Conservation (phyloP, 2,113 vertebrate species). For the Bucco capensis region DNA sequence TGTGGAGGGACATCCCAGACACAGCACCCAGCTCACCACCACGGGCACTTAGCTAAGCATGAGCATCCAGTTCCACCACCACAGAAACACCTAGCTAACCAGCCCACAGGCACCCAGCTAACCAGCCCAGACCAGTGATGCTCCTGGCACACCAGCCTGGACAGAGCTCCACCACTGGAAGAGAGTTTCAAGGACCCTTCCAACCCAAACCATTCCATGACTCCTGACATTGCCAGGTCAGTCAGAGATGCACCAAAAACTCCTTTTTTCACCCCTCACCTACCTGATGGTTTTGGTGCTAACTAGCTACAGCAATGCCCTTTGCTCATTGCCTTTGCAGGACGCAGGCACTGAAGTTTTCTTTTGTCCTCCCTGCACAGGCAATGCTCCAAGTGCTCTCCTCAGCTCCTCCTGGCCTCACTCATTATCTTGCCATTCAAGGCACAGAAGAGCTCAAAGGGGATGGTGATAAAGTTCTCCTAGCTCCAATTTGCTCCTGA, state of each 20-base stretch:
- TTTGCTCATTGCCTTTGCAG: background rate
- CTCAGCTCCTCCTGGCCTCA: background rate
- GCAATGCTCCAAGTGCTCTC: background rate
- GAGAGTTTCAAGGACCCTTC: background rate
- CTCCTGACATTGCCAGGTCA: rapidly evolving
- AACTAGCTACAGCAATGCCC: rapidly evolving
- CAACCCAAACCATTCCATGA: background rate
- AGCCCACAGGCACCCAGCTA: too few species aligned
- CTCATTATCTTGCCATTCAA: background rate
- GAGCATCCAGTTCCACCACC: too few species aligned
- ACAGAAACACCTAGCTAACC: too few species aligned
- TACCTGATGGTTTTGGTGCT: background rate
- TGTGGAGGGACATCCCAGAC: too few species aligned
- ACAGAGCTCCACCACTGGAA: too few species aligned
- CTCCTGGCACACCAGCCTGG: background rate
- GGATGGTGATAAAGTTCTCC: background rate
- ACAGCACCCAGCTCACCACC: background rate
- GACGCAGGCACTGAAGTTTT: background rate
- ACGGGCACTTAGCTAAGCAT: too few species aligned
- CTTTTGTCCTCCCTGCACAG: background rate
- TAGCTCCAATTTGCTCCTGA: background rate
- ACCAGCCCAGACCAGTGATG: rapidly evolving
- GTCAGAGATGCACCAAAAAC: rapidly evolving
- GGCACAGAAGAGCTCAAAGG: background rate
- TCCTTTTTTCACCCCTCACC: background rate